These are phyloP conservation scores for Lathronympha strigana DNA, from an alignment of 2,888 invertebrate genomes.

Conservation along the genomic window DNA sequence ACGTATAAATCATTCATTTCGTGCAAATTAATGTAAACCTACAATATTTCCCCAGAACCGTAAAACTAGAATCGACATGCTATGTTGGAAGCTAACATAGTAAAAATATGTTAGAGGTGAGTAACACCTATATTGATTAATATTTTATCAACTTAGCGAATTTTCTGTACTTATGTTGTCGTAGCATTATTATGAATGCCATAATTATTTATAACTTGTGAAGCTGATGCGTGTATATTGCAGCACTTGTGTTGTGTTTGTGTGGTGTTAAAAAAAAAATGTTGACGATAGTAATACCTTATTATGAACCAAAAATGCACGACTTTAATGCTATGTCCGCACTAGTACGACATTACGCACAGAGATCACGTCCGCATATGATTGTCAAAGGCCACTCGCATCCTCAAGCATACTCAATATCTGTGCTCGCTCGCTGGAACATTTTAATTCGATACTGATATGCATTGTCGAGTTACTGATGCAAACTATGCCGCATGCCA, in stretches of 20 bases:
- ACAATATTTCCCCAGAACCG: not conserved
- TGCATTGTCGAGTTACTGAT: not conserved
- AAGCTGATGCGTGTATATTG: too few relatives aligned
- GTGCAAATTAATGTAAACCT: conserved; percentile 9
- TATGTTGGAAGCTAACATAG: too few relatives aligned
- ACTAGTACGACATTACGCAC: conserved; percentile 13
- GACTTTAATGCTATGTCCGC: not conserved
- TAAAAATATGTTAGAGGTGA: too few relatives aligned
- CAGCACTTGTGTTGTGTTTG: too few relatives aligned
- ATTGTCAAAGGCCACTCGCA: conserved; percentile 17
- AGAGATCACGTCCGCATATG: conserved; percentile 1
- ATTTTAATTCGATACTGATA: conserved; percentile 21
- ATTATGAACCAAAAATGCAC: not conserved
- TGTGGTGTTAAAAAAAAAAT: too few relatives aligned
- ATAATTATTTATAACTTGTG: too few relatives aligned
- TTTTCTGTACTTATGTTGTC: too few relatives aligned
- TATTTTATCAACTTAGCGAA: too few relatives aligned
- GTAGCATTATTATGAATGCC: too few relatives aligned
- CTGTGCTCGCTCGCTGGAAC: conserved; percentile 23
- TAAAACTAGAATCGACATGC: not conserved
- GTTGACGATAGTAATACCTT: not conserved
- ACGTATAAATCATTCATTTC: conserved; percentile 30
- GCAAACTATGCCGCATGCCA: not conserved
- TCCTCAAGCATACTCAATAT: conserved; percentile 13
- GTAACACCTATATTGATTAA: too few relatives aligned